Evolutionary conservation across 1,140 invertebrate species (phyloP).

Genomic region (Oedothorax gibbosus): DNA sequence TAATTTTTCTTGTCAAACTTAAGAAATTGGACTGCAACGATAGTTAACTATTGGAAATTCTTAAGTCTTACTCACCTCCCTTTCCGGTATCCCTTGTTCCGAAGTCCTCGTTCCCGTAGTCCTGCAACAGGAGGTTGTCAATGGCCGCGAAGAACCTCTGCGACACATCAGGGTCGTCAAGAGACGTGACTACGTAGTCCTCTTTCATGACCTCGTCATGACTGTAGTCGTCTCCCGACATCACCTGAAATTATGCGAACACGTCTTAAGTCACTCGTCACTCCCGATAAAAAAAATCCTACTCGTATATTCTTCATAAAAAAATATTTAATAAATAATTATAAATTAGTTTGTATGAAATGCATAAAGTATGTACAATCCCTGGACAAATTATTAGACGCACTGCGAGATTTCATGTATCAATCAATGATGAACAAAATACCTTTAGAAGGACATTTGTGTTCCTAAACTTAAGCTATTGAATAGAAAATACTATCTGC

Average conservation of each 20-base stretch:
- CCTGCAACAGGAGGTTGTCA: slow-evolving; percentile 55
- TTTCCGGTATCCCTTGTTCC: slow-evolving; percentile 27
- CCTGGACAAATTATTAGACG: too few species aligned
- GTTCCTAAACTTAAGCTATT: too few species aligned
- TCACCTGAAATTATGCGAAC: background rate
- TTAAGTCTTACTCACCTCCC: background rate
- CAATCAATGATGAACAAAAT: too few species aligned
- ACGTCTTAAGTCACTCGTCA: too few species aligned
- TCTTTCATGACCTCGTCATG: slow-evolving; percentile 53
- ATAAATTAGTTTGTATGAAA: too few species aligned
- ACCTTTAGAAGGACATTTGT: too few species aligned
- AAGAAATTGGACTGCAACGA: background rate
- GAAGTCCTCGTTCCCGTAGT: slow-evolving; percentile 39
- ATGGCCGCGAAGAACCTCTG: slow-evolving; percentile 59
- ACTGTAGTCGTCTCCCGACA: background rate
- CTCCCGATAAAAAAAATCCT: too few species aligned
- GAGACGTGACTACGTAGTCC: slow-evolving; percentile 57
- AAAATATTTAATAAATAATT: too few species aligned
- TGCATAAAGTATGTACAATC: too few species aligned
- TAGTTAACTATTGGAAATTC: background rate
- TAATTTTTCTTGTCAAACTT: background rate
- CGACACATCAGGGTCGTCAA: slow-evolving; percentile 56
- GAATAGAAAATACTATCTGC: too few species aligned
- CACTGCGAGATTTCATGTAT: too few species aligned
- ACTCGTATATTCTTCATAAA: too few species aligned